Conservation (phyloP, 2,113 vertebrate species). For the Turnix velox region DNA sequence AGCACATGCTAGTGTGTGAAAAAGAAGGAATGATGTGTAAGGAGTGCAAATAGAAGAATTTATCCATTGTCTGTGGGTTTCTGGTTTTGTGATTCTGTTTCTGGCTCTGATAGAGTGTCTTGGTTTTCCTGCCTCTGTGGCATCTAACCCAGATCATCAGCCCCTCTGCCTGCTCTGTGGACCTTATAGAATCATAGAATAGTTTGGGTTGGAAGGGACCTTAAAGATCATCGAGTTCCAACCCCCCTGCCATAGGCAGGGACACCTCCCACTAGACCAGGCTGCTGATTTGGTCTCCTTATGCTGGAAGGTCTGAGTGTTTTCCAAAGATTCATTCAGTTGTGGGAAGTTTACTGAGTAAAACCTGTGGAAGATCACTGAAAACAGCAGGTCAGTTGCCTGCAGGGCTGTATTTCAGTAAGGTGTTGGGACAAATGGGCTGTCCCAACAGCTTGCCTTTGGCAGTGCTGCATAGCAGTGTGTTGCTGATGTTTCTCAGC, state of each 20-base stretch:
- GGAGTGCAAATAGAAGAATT: neutral
- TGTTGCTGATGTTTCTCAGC: neutral
- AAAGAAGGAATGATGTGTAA: neutral
- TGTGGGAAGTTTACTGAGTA: neutral
- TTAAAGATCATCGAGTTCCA: too few species aligned
- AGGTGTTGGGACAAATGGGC: neutral
- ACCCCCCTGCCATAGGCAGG: too few species aligned
- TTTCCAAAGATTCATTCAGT: neutral
- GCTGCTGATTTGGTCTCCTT: neutral
- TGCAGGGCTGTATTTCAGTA: neutral
- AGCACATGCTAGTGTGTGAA: neutral
- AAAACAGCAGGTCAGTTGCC: neutral
- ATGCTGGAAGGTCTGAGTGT: neutral
- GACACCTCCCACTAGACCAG: too few species aligned
- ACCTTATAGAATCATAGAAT: too few species aligned
- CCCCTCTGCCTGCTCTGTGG: rapidly evolving
- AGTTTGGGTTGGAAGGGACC: too few species aligned
- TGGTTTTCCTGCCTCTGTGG: neutral
- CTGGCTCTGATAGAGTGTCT: neutral
- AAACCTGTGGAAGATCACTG: neutral
- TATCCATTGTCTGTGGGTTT: neutral
- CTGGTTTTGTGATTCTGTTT: neutral
- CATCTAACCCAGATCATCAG: neutral
- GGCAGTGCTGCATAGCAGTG: neutral
- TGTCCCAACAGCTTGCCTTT: neutral